Evolutionary conservation across 2,797 vertebrate species (phyloP).

Genomic region (Leuciscus waleckii): DNA sequence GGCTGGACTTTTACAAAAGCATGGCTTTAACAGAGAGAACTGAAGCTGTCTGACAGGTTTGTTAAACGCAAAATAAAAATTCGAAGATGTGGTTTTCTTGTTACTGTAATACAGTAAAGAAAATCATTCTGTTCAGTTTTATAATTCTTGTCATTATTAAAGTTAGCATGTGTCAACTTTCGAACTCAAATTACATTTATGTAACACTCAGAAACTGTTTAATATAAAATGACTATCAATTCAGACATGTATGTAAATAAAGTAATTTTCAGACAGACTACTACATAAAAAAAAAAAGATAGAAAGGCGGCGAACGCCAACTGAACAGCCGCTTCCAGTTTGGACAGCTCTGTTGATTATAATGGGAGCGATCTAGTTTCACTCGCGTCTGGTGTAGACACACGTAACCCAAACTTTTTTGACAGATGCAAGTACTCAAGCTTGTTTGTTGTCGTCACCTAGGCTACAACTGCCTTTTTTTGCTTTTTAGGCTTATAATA

Average conservation of each 20-base stretch:
- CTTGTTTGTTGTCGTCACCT: background rate
- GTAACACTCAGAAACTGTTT: background rate
- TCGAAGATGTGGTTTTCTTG: background rate
- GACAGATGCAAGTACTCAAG: conserved; percentile 5
- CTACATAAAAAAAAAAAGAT: background rate
- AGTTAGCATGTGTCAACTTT: background rate
- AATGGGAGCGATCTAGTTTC: conserved; percentile 16
- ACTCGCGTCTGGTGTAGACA: background rate
- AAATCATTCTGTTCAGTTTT: background rate
- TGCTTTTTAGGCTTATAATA: background rate
- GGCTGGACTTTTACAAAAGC: background rate
- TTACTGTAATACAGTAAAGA: background rate
- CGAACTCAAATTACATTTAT: background rate
- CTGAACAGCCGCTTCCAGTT: conserved; percentile 29
- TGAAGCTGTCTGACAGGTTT: conserved; percentile 11
- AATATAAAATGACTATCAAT: background rate
- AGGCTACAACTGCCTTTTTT: background rate
- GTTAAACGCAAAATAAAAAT: background rate
- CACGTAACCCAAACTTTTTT: background rate
- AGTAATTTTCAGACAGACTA: conserved; percentile 3
- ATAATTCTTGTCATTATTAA: background rate
- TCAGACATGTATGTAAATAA: background rate
- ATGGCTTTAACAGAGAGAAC: conserved; percentile 4
- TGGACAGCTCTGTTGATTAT: conserved; percentile 20
- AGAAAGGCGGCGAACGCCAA: background rate